A percentile compares a stretch with the other conserved stretches of the same genome.
Conservation (phyloP, 1,140 invertebrate species). For the Teleopsis dalmanni region DNA sequence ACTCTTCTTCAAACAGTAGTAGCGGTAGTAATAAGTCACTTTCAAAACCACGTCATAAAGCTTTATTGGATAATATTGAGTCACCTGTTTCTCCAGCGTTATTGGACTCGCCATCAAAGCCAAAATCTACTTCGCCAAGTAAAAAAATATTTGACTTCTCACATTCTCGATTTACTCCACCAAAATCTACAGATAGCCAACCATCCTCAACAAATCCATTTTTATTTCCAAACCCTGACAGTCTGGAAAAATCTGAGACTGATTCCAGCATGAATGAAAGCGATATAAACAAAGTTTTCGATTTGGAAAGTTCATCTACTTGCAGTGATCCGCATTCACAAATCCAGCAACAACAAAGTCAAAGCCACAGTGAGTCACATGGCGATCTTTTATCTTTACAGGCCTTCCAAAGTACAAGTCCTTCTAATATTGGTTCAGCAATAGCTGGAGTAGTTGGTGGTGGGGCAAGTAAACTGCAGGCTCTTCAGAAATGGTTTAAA, state of each 20-base stretch:
- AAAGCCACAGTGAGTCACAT: conserved; percentile 7
- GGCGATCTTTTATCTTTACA: conserved; percentile 9
- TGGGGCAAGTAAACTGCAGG: conserved; percentile 54
- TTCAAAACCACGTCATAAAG: conserved; percentile 5
- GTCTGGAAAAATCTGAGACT: not conserved
- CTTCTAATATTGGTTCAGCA: conserved; percentile 32
- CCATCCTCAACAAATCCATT: conserved; percentile 51
- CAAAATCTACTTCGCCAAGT: conserved; percentile 23
- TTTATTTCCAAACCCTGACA: conserved; percentile 46
- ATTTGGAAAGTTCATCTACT: conserved; percentile 2
- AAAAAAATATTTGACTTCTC: conserved; percentile 58
- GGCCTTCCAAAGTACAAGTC: conserved; percentile 15
- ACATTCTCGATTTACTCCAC: conserved; percentile 22
- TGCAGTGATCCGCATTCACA: not conserved
- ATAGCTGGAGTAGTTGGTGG: conserved; percentile 46
- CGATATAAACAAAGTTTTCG: conserved; percentile 5
- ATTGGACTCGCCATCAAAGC: conserved; percentile 17
- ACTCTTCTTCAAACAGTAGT: not conserved
- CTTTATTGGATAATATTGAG: not conserved
- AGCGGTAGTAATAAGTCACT: conserved; percentile 1
- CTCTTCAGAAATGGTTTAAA: conserved; percentile 64
- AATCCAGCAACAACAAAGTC: not conserved
- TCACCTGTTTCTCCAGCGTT: conserved; percentile 8
- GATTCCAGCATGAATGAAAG: not conserved
- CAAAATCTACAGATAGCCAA: conserved; percentile 17